Evolutionary conservation across 2,797 vertebrate genomes (phyloP), one percentile per base, ranked within the genome.

Genomic region (Scyliorhinus canicula): DNA sequence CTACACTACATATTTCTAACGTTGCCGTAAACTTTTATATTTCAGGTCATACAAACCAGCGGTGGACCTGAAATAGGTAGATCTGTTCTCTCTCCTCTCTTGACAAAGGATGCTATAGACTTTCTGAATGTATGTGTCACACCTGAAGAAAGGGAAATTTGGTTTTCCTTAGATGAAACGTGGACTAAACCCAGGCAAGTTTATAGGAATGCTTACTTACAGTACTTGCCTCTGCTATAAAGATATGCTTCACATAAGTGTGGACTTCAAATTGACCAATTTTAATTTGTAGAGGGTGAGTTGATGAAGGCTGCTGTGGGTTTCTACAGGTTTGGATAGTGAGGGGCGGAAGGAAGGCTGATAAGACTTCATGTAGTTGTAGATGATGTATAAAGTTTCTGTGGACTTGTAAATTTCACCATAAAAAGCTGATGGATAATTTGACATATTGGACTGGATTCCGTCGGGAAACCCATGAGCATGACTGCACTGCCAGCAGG

Each of bases 161-260:
- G 99, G 99, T 97, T 98, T 91, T 97, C 98, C 0, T 95, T 99
- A 96, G 98, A 99, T 0, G 99, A 99, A 0, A 97, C 98, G 0
- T 99, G 99, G 99, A 98, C 98, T 95, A 99, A 99, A 96, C 97
- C 98, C 97, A 98, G 99, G 99, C 99, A 96, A 96, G 96, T 84
- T 31, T 8, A 69, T 95, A n/a, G n/a, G 40, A 69, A 19, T 63
- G 31, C 57, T 95, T 55, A 60, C 24, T 77, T 24, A 12, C 57
- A 60, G 69, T 71, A 28, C 55, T 77, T 57, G 26, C 12, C 31
- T 65, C 21, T 57, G 9, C 19, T n/a, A 31, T n/a, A 60, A 90
- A 90, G 16, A 86, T 55, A 2, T 90, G 31, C 31, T 31, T 60
- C 65, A 24, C 3, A 26, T 4, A 65, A 91, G n/a, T 26, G 19